These are phyloP conservation scores for Alethe castanea DNA, from an alignment of 2,113 vertebrate species.

Conservation along the genomic window DNA sequence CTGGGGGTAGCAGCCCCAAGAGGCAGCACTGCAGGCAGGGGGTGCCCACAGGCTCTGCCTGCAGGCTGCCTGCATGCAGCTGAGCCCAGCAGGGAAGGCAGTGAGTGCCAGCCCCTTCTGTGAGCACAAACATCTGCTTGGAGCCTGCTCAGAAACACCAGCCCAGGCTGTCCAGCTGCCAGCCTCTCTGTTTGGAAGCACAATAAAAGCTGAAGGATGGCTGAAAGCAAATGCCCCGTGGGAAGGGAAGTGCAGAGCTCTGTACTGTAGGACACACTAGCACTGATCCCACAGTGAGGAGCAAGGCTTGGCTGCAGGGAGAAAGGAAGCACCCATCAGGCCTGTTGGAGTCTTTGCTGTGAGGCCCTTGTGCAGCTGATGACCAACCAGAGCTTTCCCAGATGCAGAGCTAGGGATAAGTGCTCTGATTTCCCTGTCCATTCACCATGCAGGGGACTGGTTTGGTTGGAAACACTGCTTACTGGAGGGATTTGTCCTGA, in stretches of 20 bases:
- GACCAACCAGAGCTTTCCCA: background rate
- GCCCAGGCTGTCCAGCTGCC: slow-evolving; percentile 25
- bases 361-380: background rate
- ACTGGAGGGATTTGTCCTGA: background rate
- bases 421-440: background rate
- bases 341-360: rapidly evolving
- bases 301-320: background rate
- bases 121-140: slow-evolving; percentile 56
- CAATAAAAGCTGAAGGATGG: background rate
- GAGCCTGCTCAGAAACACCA: slow-evolving; percentile 57
- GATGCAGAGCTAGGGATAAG: background rate
- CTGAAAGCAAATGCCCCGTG: background rate
- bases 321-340: background rate
- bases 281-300: rapidly evolving
- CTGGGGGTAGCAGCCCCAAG: background rate
- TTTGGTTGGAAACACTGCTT: background rate
- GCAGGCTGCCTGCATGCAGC: background rate
- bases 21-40: background rate
- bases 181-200: background rate
- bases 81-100: slow-evolving; percentile 22
- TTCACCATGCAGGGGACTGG: background rate
- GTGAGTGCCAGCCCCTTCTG: background rate
- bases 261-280: background rate
- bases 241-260: background rate
- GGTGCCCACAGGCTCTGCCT: background rate